Evolutionary conservation across 64 coral and sea anemone genomes (phyloP), one percentile per base, ranked within the genome.

Genomic region (Montipora efflorescens): DNA sequence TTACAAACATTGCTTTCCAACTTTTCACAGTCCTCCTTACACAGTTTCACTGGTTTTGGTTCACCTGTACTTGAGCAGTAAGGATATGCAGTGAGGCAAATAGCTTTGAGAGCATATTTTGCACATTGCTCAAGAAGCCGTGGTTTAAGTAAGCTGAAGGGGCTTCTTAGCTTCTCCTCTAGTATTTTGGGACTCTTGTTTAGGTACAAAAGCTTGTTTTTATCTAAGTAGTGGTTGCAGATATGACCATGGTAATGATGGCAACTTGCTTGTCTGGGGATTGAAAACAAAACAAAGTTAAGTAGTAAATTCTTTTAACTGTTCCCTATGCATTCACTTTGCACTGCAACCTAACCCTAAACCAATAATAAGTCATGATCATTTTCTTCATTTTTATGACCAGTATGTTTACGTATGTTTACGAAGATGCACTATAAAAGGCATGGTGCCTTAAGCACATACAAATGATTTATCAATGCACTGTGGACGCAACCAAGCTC

Each of bases 21-120:
- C 46, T 94, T 83, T 79, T 98, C 91, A 74, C 97, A 98, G 79
- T 98, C 97, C 76, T 95, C 86, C 67, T 81, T 92, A 75, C 97
- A 98, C 11, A 98, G 71, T 59, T 84, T 81, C 10, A 85, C 71
- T 74, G 97, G 88, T 0, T 79, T 95, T 72, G 97, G 97, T 73
- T 94, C 86, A 16, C 16, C 47, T 43, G 91, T 79, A 20, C 62
- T 64, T n/a, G 95, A 75, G 58, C 97, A 98, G 23, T 95, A 93
- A 20, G 97, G 97, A 79, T 94, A 98, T 9, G 91, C 62, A 51
- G 80, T 93, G 22, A 90, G 69, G 84, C 97, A 98, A 7, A 98
- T 94, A 55, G 94, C 97, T 67, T 84, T 62, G 45, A 98, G 67
- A 28, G 94, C 97, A 94, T 91, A 96, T 74, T 95, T 94, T 88